These are phyloP conservation scores for Leucoraja ocellata DNA, from an alignment of 2,797 vertebrate genomes.

Conservation along the genomic window DNA sequence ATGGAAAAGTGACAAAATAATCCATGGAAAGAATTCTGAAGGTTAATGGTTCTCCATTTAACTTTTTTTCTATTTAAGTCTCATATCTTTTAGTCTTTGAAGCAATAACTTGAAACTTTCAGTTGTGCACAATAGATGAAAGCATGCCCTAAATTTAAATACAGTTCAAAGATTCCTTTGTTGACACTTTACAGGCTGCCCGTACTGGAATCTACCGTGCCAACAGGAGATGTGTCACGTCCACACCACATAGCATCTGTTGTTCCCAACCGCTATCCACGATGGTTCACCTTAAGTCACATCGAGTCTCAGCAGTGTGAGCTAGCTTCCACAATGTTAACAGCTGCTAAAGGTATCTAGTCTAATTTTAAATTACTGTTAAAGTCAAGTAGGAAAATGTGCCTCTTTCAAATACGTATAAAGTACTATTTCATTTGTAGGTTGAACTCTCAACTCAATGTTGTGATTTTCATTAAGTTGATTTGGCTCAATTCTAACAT, in stretches of 20 bases:
- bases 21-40: neutral
- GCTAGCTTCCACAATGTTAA: slow-evolving; percentile 96
- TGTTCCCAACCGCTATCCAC: slow-evolving; percentile 86
- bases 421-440: neutral
- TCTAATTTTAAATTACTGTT: slow-evolving; percentile 41
- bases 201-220: slow-evolving; percentile 82
- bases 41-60: neutral
- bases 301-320: slow-evolving; percentile 98
- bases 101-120: neutral
- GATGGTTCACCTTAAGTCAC: slow-evolving; percentile 97
- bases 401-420: neutral
- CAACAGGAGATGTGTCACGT: slow-evolving; percentile 75
- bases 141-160: neutral
- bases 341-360: slow-evolving; percentile 90
- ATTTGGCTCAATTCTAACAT: neutral
- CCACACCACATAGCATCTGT: slow-evolving; percentile 88
- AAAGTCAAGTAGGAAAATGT: neutral
- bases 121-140: neutral
- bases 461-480: neutral
- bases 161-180: neutral
- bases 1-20: neutral
- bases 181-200: slow-evolving; percentile 67
- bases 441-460: neutral
- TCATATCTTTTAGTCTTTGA: neutral
- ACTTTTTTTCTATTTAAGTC: neutral